Evolutionary conservation across 2,113 vertebrate genomes (phyloP).

Genomic region (Sorex fumeus): DNA sequence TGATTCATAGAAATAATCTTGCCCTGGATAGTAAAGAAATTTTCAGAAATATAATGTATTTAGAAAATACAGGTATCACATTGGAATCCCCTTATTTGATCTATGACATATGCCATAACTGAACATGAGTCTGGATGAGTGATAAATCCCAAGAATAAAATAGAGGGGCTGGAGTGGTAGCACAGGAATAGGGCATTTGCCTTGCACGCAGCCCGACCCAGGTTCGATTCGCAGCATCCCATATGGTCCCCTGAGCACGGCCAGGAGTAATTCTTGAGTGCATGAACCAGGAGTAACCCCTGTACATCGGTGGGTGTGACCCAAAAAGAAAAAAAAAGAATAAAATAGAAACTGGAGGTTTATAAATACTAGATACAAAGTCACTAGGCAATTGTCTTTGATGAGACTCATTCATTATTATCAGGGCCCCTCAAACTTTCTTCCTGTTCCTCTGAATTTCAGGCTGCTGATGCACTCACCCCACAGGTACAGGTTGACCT

Average conservation of each 20-base stretch:
- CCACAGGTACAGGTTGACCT: background rate
- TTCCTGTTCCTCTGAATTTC: background rate
- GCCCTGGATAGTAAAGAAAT: background rate
- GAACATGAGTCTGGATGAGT: background rate
- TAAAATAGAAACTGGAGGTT: background rate
- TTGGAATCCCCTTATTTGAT: background rate
- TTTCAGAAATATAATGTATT: background rate
- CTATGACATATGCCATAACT: background rate
- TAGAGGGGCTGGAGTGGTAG: too few species aligned
- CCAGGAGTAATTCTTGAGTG: too few species aligned
- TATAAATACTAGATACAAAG: background rate
- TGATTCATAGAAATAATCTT: slow-evolving; percentile 8
- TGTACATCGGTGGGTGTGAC: too few species aligned
- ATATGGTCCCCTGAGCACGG: too few species aligned
- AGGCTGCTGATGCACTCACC: background rate
- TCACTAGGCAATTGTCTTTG: background rate
- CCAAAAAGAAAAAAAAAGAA: too few species aligned
- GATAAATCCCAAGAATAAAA: background rate
- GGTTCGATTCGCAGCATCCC: too few species aligned
- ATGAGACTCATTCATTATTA: background rate
- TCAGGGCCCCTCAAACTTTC: background rate
- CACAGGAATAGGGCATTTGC: too few species aligned
- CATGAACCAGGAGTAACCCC: too few species aligned
- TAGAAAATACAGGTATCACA: background rate
- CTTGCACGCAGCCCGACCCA: too few species aligned